A percentile compares a stretch with the other conserved stretches of the same genome.
phyloP scores from a whole-genome alignment of 2,888 invertebrate species.

The Yponomeuta plumbellus region DNA sequence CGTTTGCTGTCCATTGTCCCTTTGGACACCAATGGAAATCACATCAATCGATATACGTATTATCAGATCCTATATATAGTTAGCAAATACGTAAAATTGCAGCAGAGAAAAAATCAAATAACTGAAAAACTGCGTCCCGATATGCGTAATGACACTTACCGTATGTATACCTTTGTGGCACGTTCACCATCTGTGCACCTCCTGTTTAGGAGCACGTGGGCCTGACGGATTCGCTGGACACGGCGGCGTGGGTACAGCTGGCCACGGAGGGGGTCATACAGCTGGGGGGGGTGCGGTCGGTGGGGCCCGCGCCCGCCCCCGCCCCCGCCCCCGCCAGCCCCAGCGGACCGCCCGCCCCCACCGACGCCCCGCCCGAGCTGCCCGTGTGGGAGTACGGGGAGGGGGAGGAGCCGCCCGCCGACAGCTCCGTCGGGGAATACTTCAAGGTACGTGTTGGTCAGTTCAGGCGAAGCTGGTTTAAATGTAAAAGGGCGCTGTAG shows the following conservation, averaged over 20 bases:
- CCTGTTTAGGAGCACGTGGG: conserved; percentile 61
- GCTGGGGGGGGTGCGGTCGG: conserved; percentile 51
- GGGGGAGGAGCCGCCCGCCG: conserved; percentile 51
- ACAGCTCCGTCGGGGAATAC: conserved; percentile 61
- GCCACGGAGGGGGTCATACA: conserved; percentile 58
- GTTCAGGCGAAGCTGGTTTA: background rate
- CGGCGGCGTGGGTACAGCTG: conserved; percentile 65
- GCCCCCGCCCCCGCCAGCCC: conserved; percentile 25
- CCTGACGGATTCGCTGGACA: conserved; percentile 66
- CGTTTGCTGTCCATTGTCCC: no score
- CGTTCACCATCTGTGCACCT: no score
- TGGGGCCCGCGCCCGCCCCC: conserved; percentile 23
- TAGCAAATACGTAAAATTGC: no score
- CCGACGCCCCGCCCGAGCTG: conserved; percentile 50
- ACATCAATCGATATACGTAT: no score
- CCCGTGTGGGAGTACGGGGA: conserved; percentile 52
- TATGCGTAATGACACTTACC: no score
- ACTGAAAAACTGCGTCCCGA: no score
- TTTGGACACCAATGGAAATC: no score
- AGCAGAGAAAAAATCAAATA: no score
- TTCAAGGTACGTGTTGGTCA: conserved; percentile 50
- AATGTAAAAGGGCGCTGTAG: no score
- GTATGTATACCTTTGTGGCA: no score
- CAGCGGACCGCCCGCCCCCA: conserved; percentile 29
- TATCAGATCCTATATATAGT: no score